Evolutionary conservation across 1,140 invertebrate species (phyloP).

Genomic region (Bombus superbus): DNA sequence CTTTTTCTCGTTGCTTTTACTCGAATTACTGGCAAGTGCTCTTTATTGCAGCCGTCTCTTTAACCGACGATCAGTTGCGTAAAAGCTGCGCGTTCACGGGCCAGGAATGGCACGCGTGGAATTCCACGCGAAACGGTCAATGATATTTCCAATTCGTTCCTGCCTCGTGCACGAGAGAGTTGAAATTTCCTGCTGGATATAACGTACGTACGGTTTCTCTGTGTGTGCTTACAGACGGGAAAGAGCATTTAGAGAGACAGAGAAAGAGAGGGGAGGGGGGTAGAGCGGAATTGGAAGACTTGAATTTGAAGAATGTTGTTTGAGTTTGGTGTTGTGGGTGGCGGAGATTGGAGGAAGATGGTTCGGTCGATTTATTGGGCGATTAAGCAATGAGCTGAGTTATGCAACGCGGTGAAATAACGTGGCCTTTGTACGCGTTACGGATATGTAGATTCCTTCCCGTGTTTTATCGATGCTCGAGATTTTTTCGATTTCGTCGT

Average conservation of each 20-base stretch:
- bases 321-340: background rate
- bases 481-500: no score
- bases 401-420: no score
- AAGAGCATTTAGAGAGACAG: no score
- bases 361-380: background rate
- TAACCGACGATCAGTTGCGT: conserved; percentile 25
- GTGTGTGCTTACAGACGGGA: no score
- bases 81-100: background rate
- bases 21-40: no score
- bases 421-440: no score
- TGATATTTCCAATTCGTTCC: background rate
- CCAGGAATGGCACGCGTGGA: background rate
- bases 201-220: no score
- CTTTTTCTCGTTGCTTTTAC: no score
- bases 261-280: background rate
- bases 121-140: conserved; percentile 10
- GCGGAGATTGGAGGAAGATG: background rate
- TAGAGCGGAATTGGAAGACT: background rate
- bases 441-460: no score
- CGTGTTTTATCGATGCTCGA: no score
- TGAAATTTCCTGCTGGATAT: background rate
- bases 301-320: background rate
- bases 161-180: no score
- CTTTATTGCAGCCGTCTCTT: no score
- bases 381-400: background rate